Evolutionary conservation across 1,140 invertebrate genomes (phyloP), one percentile per base, ranked within the genome.

Genomic region (Dufourea novaeangliae): DNA sequence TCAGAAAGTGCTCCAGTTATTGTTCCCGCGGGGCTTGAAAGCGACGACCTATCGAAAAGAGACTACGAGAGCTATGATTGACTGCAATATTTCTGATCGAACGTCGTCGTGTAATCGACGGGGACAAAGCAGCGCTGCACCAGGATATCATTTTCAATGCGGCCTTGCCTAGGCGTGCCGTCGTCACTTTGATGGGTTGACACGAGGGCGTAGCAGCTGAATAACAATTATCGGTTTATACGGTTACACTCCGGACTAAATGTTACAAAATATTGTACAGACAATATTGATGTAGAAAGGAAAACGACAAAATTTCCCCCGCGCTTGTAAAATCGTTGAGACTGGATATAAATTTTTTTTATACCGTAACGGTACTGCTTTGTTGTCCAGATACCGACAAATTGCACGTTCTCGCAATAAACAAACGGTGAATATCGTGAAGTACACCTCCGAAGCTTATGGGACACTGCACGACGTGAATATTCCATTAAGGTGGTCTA

Each of bases 81-180:
- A 67, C 62, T 64, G 71, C 71, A 73, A 74, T 74, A 74, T 74
- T 74, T 67, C 50, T 66, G 71, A 74, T 74, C 54, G 62, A 56
- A 34, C 71, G 39, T 74, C 62, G 71, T 25, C 34, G 34, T 41
- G 50, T 27, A 25, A 74, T 74, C 71, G 71, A 74, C 50, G 14
- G 10, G 62, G 17, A 56, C 46, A 66, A 32, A 74, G 20, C 34
- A 50, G 17, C 11, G 6, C 29, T n/a, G 44, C 8, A 7, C 46
- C 32, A 41, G 50, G n/a, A 41, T 34, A 37, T 67, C 66, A 67
- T 74, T 74, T 50, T 25, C 50, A 27, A 17, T 20, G 22, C 71
- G 59, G 70, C 34, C n/a, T 6, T 29, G 44, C 50, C 32, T 41
- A 46, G n/a, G 29, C 11, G 61, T 54, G 32, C 41, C 32, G 20